Conservation (phyloP, 2,113 vertebrate species). For the Accipiter cooperii region DNA sequence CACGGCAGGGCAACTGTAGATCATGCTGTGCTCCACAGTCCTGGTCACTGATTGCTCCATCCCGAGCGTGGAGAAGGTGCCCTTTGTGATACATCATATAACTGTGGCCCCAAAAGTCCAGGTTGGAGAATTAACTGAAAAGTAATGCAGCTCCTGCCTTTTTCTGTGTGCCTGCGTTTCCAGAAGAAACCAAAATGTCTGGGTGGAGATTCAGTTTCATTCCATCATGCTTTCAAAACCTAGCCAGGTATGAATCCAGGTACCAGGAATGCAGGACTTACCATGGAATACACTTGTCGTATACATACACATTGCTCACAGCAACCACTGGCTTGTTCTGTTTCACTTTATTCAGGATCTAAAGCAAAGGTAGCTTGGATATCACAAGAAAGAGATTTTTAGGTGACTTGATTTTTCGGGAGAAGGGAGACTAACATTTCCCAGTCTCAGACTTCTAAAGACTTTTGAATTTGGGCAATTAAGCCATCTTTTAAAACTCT, state of each 20-base stretch:
- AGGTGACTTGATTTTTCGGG: not conserved
- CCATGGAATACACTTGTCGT: not conserved
- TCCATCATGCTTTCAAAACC: not conserved
- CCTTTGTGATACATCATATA: not conserved
- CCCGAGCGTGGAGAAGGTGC: not conserved
- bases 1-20: not conserved
- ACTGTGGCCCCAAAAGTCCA: not conserved
- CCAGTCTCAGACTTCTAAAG: not conserved
- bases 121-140: not conserved
- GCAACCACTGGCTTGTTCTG: not conserved
- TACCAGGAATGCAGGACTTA: not conserved
- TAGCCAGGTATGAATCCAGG: slow-evolving; percentile 13
- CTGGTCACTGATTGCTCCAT: not conserved
- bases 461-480: not conserved
- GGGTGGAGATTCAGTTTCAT: not conserved
- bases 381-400: not conserved
- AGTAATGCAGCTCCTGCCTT: not conserved
- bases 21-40: not conserved
- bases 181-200: not conserved
- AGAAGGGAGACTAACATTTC: not conserved
- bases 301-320: not conserved
- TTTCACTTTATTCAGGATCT: not conserved
- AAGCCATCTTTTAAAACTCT: not conserved
- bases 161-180: not conserved
- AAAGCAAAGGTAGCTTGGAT: not conserved